These are phyloP conservation scores for Perognathus longimembris DNA, from an alignment of 2,113 vertebrate genomes.

Conservation along the genomic window DNA sequence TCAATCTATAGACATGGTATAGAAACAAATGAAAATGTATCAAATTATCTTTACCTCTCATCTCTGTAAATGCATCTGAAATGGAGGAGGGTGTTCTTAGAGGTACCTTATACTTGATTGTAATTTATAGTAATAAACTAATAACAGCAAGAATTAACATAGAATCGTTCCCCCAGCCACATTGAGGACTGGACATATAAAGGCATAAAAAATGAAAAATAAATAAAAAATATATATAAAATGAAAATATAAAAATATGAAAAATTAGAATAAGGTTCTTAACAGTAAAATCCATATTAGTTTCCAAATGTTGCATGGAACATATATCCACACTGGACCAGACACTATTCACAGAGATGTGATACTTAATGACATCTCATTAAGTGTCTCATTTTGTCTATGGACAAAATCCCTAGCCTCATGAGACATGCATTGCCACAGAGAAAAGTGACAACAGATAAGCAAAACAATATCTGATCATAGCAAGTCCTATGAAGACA, in stretches of 20 bases:
- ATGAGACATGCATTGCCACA: neutral
- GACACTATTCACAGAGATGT: neutral
- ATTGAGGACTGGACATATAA: neutral
- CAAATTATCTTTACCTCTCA: neutral
- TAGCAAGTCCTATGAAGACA: slow-evolving; percentile 4
- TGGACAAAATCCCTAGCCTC: neutral
- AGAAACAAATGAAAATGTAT: neutral
- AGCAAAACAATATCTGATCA: neutral
- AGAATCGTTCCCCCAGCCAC: neutral
- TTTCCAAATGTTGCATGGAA: neutral
- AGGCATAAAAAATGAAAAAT: neutral
- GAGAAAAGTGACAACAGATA: neutral
- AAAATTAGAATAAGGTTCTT: neutral
- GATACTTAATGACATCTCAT: too few species aligned
- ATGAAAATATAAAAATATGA: neutral
- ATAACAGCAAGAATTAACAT: neutral
- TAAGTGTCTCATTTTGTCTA: too few species aligned
- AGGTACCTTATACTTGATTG: neutral
- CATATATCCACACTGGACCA: neutral
- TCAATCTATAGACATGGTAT: neutral
- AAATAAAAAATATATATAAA: too few species aligned
- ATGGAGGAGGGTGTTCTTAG: neutral
- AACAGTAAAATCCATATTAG: neutral
- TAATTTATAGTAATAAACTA: neutral
- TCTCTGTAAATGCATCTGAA: neutral